Conservation (phyloP, 2,797 vertebrate species). For the Echeneis naucrates region DNA sequence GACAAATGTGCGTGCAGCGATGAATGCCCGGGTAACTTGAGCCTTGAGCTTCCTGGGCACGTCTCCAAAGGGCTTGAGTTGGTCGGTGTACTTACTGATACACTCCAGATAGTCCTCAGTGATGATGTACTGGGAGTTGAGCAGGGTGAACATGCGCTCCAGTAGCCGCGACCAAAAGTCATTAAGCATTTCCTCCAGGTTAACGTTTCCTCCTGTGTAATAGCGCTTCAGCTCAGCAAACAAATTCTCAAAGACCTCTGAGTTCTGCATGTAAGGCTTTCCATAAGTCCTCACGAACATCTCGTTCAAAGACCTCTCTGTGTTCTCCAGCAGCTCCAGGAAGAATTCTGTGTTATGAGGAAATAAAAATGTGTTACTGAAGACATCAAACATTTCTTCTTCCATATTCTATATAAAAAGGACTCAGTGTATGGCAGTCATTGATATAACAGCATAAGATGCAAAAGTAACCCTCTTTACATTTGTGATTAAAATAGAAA, state of each 20-base stretch:
- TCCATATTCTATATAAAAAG: neutral
- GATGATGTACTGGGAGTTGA: constrained; percentile 97
- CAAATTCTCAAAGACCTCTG: constrained; percentile 96
- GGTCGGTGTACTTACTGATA: constrained; percentile 96
- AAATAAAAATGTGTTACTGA: constrained; percentile 26
- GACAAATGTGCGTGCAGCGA: constrained; percentile 95
- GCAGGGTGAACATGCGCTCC: constrained; percentile 98
- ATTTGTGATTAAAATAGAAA: constrained; percentile 36
- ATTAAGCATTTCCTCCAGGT: constrained; percentile 96
- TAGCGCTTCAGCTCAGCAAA: constrained; percentile 95
- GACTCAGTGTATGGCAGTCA: constrained; percentile 11
- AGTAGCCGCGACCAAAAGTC: constrained; percentile 97
- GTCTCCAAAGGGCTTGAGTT: constrained; percentile 97
- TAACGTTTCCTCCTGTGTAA: constrained; percentile 96
- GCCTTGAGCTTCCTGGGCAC: constrained; percentile 95
- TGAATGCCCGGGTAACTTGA: constrained; percentile 95
- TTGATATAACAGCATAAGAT: constrained; percentile 5
- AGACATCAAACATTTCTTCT: constrained; percentile 1
- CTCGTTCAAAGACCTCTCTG: constrained; percentile 93
- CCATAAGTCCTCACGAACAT: constrained; percentile 97
- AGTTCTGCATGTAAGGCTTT: constrained; percentile 97
- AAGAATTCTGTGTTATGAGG: constrained; percentile 88
- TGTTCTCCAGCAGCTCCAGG: constrained; percentile 94
- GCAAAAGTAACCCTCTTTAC: neutral
- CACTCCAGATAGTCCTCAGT: constrained; percentile 98